A percentile compares a stretch with the other conserved stretches of the same genome.
These are phyloP conservation scores for Leptopilina boulardi DNA, from an alignment of 1,140 invertebrate species.

Conservation along the genomic window DNA sequence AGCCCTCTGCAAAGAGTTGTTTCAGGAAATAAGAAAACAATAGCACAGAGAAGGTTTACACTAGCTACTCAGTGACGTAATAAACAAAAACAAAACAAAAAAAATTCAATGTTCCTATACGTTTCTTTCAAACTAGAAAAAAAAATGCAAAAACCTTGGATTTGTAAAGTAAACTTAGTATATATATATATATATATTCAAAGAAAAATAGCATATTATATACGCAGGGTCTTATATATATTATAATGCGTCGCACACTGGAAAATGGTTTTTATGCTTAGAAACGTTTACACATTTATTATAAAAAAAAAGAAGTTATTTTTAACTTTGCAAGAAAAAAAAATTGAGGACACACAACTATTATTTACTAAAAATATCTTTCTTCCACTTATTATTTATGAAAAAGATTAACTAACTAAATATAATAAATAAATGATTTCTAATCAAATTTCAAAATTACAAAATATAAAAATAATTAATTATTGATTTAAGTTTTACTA, in stretches of 20 bases:
- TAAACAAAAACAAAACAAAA: too few relatives aligned
- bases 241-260: conserved; percentile 10
- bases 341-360: background rate
- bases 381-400: background rate
- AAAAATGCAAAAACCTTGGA: conserved; percentile 7
- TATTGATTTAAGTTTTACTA: too few relatives aligned
- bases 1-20: conserved; percentile 41
- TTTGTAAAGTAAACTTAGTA: conserved; percentile 2
- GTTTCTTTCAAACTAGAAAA: conserved; percentile 3
- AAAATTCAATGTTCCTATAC: background rate
- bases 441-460: too few relatives aligned
- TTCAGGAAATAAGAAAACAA: conserved; percentile 65
- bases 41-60: conserved; percentile 40
- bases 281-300: background rate
- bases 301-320: conserved; percentile 3
- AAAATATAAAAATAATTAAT: too few relatives aligned
- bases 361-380: background rate
- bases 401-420: too few relatives aligned
- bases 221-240: background rate
- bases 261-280: background rate
- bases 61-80: conserved; percentile 58
- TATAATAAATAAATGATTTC: too few relatives aligned
- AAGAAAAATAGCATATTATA: background rate
- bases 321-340: background rate
- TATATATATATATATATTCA: too few relatives aligned